phyloP scores from a whole-genome alignment of 1,140 invertebrate genomes.

The Rhynchophorus ferrugineus region DNA sequence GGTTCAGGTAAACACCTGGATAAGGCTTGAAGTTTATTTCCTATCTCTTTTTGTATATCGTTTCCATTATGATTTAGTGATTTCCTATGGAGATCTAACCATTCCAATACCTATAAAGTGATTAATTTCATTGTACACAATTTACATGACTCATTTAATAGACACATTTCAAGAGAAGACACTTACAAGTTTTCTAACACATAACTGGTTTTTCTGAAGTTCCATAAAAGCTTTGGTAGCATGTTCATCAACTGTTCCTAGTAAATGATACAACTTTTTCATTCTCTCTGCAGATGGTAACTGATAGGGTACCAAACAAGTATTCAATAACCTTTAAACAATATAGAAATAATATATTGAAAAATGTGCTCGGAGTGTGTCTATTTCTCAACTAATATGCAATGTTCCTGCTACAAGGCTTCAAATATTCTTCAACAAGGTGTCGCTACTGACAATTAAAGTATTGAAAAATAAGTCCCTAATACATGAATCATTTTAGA shows the following conservation, averaged over 20 bases:
- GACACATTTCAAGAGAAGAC: too few relatives aligned
- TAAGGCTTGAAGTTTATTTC: slow-evolving; percentile 42
- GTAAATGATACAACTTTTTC: slow-evolving; percentile 88
- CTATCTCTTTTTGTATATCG: slow-evolving; percentile 61
- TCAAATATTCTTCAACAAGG: too few relatives aligned
- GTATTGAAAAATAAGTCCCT: background rate
- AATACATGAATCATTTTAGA: background rate
- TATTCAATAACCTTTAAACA: slow-evolving; percentile 68
- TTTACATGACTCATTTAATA: too few relatives aligned
- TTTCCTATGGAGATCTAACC: slow-evolving; percentile 72
- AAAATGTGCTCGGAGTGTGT: too few relatives aligned
- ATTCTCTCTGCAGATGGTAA: slow-evolving; percentile 79
- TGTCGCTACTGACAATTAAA: too few relatives aligned
- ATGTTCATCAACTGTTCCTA: slow-evolving; percentile 90
- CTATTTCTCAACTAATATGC: too few relatives aligned
- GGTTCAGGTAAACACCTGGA: slow-evolving; percentile 82
- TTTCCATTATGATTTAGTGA: slow-evolving; percentile 51
- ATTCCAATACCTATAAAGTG: slow-evolving; percentile 58
- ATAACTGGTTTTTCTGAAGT: slow-evolving; percentile 85
- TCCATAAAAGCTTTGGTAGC: slow-evolving; percentile 94
- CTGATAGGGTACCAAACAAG: slow-evolving; percentile 90
- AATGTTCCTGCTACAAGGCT: too few relatives aligned
- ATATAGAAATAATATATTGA: too few relatives aligned
- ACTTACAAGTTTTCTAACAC: slow-evolving; percentile 68
- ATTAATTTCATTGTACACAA: too few relatives aligned